These are phyloP conservation scores for Hetaerina americana DNA, from an alignment of 1,140 invertebrate genomes.

Conservation along the genomic window DNA sequence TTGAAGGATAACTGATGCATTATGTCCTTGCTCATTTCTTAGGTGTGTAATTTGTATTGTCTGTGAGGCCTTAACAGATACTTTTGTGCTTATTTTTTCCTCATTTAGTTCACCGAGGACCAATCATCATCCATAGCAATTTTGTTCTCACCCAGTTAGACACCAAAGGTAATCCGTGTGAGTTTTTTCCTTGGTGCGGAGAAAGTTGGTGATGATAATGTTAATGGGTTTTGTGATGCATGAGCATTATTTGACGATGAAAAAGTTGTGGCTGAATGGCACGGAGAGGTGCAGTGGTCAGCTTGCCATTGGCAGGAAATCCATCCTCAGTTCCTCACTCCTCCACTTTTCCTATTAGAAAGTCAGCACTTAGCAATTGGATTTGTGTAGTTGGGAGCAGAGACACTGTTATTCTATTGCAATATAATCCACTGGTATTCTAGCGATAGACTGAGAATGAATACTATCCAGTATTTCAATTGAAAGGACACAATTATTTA, in stretches of 20 bases:
- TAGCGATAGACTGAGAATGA: too few relatives aligned
- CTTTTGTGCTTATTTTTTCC: background rate
- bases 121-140: background rate
- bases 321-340: background rate
- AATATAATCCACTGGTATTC: too few relatives aligned
- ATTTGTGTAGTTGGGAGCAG: too few relatives aligned
- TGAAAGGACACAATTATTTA: too few relatives aligned
- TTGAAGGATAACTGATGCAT: too few relatives aligned
- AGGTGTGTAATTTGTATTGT: too few relatives aligned
- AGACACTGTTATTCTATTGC: too few relatives aligned
- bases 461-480: too few relatives aligned
- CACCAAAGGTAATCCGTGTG: background rate
- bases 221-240: background rate
- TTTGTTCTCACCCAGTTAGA: background rate
- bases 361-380: background rate
- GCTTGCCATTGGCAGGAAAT: background rate
- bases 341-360: background rate
- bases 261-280: background rate
- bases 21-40: too few relatives aligned
- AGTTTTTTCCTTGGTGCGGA: background rate
- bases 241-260: background rate
- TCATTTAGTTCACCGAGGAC: background rate
- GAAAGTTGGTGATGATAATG: background rate
- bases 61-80: background rate
- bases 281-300: background rate